Evolutionary conservation across 1,140 invertebrate genomes (phyloP).

Genomic region (Caerostris extrusa): DNA sequence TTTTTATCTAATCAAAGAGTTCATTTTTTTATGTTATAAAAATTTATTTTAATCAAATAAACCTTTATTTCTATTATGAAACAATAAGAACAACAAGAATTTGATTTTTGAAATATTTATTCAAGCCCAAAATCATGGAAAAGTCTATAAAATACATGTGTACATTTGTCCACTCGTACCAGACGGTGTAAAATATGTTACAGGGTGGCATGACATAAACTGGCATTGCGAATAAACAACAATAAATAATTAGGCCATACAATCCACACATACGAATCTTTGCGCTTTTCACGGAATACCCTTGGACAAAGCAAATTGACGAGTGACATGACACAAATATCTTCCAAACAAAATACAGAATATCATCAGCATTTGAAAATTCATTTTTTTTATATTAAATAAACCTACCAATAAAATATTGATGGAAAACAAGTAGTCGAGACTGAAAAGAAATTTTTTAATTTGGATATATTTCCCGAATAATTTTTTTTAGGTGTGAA

Average conservation of each 20-base stretch:
- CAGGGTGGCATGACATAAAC: not conserved
- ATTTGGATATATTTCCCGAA: no score
- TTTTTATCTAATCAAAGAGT: no score
- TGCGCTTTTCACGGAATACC: not conserved
- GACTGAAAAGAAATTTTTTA: no score
- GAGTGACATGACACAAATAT: not conserved
- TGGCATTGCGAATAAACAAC: not conserved
- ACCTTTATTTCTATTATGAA: no score
- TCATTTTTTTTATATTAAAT: no score
- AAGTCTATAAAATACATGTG: constrained; percentile 68
- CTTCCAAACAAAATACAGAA: not conserved
- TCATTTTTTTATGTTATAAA: no score
- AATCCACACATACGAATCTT: constrained; percentile 43
- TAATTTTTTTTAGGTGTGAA: no score
- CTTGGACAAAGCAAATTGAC: constrained; percentile 30
- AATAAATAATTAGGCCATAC: constrained; percentile 43
- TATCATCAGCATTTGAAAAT: no score
- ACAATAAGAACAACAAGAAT: not conserved
- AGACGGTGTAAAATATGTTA: constrained; percentile 66
- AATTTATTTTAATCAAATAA: no score
- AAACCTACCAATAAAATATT: no score
- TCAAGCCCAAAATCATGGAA: constrained; percentile 49
- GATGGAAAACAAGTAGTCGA: no score
- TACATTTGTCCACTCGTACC: constrained; percentile 73
- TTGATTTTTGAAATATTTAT: constrained; percentile 43